Percentiles rank a stretch among this genome's conserved stretches.
Evolutionary conservation across 1,140 invertebrate genomes (phyloP).

Genomic region (Anoplolepis gracilipes): DNA sequence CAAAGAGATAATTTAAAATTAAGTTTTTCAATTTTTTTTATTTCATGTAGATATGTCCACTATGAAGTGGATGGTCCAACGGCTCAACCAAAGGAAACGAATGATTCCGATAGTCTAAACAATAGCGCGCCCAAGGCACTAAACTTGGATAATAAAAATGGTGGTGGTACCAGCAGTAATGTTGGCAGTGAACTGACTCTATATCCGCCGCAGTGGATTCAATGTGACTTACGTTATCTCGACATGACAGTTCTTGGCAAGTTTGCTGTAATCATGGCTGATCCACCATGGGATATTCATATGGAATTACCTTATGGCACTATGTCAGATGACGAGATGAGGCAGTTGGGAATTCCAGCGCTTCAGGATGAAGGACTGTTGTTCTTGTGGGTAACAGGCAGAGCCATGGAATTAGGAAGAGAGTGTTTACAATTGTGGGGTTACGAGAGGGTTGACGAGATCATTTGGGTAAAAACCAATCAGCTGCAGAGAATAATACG

Average conservation of each 20-base stretch:
- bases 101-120: slow-evolving; percentile 68
- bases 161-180: slow-evolving; percentile 72
- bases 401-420: slow-evolving; percentile 98
- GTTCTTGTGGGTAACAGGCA: slow-evolving; percentile 99
- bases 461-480: slow-evolving; percentile 99
- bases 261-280: slow-evolving; percentile 97
- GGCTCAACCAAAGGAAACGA: slow-evolving; percentile 84
- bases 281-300: slow-evolving; percentile 99
- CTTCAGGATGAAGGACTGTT: slow-evolving; percentile 98
- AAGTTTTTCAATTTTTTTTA: slow-evolving; percentile 51
- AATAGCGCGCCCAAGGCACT: slow-evolving; percentile 56
- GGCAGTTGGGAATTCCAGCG: slow-evolving; percentile 92
- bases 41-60: slow-evolving; percentile 92
- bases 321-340: slow-evolving; percentile 99
- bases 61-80: slow-evolving; percentile 94
- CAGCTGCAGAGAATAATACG: slow-evolving; percentile 98
- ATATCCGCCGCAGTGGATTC: slow-evolving; percentile 97
- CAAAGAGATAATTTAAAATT: background rate
- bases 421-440: slow-evolving; percentile 97
- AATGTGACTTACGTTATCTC: slow-evolving; percentile 97
- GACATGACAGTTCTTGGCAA: slow-evolving; percentile 98
- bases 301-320: slow-evolving; percentile 99
- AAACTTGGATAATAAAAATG: slow-evolving; percentile 68
- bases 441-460: slow-evolving; percentile 98
- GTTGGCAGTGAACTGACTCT: slow-evolving; percentile 86